phyloP scores from a whole-genome alignment of 2,113 vertebrate genomes.

The Myotis brandtii region DNA sequence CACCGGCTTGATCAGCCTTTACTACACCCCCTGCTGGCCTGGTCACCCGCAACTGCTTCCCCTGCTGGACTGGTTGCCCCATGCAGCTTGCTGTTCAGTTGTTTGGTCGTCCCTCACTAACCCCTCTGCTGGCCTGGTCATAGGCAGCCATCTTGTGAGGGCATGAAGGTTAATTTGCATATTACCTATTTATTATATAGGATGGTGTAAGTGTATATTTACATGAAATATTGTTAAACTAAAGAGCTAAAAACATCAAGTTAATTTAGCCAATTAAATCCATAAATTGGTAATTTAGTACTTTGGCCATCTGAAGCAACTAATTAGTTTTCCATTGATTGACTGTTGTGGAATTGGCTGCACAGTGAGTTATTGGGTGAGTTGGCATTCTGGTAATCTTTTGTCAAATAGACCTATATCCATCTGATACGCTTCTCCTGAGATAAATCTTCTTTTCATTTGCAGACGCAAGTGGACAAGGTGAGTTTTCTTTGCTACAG shows the following conservation, averaged over 20 bases:
- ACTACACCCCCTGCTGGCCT: no score
- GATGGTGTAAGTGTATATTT: background rate
- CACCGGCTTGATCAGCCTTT: no score
- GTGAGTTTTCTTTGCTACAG: background rate
- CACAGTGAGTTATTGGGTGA: background rate
- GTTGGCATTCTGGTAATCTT: background rate
- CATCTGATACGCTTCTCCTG: background rate
- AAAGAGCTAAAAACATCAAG: background rate
- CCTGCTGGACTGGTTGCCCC: no score
- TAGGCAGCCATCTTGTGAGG: no score
- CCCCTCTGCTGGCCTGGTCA: no score
- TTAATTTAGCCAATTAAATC: background rate
- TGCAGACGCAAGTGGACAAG: background rate
- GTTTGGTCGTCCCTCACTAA: no score
- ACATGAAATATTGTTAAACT: background rate
- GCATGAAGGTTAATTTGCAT: no score
- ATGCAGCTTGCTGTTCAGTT: no score
- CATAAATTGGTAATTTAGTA: background rate
- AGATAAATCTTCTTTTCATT: background rate
- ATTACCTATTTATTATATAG: no score
- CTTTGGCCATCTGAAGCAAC: background rate
- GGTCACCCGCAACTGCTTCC: no score
- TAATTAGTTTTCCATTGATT: slow-evolving; percentile 14
- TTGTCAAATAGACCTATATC: background rate
- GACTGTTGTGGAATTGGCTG: background rate